Evolutionary conservation across 2,797 vertebrate genomes (phyloP).

Genomic region (Gadopsis marmoratus): DNA sequence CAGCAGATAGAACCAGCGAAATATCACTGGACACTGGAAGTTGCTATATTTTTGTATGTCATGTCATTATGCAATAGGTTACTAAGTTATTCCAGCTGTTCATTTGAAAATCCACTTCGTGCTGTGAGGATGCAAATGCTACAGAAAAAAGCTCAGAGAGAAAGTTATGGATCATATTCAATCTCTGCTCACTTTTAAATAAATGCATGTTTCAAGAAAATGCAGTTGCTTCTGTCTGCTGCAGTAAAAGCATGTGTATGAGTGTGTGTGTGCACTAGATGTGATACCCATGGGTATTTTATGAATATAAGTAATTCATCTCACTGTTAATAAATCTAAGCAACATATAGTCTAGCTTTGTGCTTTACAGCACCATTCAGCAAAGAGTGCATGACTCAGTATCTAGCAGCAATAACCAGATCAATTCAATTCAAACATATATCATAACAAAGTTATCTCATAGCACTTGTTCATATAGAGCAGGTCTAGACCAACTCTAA

Average conservation of each 20-base stretch:
- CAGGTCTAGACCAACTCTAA: too few relatives aligned
- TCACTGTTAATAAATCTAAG: constrained; percentile 16
- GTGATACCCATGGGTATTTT: constrained; percentile 2
- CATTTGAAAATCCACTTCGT: background rate
- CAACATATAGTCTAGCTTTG: constrained; percentile 14
- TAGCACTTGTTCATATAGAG: too few relatives aligned
- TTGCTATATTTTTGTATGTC: too few relatives aligned
- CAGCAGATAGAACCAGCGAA: too few relatives aligned
- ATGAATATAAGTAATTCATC: constrained; percentile 21
- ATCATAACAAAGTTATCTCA: too few relatives aligned
- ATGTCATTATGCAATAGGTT: background rate
- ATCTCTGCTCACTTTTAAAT: constrained; percentile 15
- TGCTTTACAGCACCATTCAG: constrained; percentile 33
- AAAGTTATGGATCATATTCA: background rate
- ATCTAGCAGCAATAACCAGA: constrained; percentile 17
- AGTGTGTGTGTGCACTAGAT: background rate
- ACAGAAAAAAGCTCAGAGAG: background rate
- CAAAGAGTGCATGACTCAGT: constrained; percentile 16
- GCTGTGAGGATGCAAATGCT: background rate
- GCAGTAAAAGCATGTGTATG: background rate
- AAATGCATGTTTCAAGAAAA: background rate
- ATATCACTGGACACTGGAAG: too few relatives aligned
- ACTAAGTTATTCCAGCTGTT: background rate
- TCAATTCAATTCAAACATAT: too few relatives aligned
- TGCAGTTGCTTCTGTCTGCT: background rate